Evolutionary conservation across 2,888 invertebrate species (phyloP).

Genomic region (Lithophane semibrunnea): DNA sequence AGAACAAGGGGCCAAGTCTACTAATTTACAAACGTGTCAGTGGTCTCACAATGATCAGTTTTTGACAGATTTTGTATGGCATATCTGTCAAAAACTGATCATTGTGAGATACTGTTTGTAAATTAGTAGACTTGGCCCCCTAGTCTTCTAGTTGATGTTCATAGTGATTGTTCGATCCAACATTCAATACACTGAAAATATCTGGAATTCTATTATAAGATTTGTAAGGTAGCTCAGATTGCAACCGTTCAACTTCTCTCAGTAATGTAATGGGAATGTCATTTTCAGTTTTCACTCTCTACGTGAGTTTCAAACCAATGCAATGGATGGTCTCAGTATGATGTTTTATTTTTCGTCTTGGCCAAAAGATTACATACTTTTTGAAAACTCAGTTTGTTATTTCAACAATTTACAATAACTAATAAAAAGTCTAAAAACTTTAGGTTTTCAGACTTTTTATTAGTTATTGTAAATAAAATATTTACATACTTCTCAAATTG

Average conservation of each 20-base stretch:
- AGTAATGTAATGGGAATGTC: slow-evolving; percentile 18
- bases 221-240: neutral
- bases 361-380: neutral
- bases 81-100: no score
- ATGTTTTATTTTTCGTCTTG: neutral
- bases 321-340: neutral
- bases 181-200: neutral
- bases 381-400: no score
- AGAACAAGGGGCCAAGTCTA: no score
- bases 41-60: no score
- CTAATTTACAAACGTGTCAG: no score
- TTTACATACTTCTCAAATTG: neutral
- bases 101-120: no score
- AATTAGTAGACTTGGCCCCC: no score
- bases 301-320: neutral
- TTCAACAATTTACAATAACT: neutral
- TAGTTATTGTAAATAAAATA: neutral
- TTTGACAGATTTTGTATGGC: no score
- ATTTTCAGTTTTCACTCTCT: slow-evolving; percentile 33
- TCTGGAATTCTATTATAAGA: neutral
- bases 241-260: neutral
- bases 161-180: neutral
- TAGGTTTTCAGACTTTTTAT: neutral
- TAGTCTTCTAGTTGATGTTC: neutral
- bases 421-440: no score